Evolutionary conservation across 2,888 invertebrate genomes (phyloP).

Genomic region (Agrotis puta): DNA sequence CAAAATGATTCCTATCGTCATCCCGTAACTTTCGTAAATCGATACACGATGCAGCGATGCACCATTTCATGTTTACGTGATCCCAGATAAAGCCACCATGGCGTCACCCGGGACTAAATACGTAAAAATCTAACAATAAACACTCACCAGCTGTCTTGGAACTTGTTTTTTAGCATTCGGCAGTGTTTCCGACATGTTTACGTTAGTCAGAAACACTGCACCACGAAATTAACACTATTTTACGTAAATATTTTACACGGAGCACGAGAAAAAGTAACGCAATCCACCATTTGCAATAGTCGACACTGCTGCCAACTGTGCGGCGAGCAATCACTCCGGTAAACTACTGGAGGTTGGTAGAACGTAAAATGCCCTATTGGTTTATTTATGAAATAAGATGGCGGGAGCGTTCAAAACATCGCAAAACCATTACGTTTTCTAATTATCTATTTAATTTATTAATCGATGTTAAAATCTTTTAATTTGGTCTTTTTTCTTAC

Average conservation of each 20-base stretch:
- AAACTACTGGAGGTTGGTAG: constrained; percentile 82
- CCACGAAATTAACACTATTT: constrained; percentile 89
- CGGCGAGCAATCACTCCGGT: constrained; percentile 84
- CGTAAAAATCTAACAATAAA: constrained; percentile 88
- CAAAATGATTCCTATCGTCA: constrained; percentile 71
- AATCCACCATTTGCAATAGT: constrained; percentile 91
- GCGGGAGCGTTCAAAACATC: constrained; percentile 84
- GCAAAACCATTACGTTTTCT: constrained; percentile 53
- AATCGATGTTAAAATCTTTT: not conserved
- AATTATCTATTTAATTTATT: not conserved
- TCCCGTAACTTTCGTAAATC: constrained; percentile 85
- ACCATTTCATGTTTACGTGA: constrained; percentile 92
- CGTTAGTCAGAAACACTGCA: constrained; percentile 90
- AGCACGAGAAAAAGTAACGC: constrained; percentile 91
- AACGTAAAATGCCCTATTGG: constrained; percentile 80
- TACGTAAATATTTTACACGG: constrained; percentile 92
- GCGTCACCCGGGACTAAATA: constrained; percentile 92
- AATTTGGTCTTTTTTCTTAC: not conserved
- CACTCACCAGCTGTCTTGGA: constrained; percentile 92
- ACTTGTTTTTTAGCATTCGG: constrained; percentile 91
- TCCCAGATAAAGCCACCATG: constrained; percentile 92
- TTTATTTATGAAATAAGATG: constrained; percentile 76
- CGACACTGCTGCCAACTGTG: constrained; percentile 89
- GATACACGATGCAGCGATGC: constrained; percentile 91
- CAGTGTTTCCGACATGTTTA: constrained; percentile 92